Base-by-base conservation (phyloP, 2,888 invertebrate species). In the Hydroisotoma schaefferi region DNA sequence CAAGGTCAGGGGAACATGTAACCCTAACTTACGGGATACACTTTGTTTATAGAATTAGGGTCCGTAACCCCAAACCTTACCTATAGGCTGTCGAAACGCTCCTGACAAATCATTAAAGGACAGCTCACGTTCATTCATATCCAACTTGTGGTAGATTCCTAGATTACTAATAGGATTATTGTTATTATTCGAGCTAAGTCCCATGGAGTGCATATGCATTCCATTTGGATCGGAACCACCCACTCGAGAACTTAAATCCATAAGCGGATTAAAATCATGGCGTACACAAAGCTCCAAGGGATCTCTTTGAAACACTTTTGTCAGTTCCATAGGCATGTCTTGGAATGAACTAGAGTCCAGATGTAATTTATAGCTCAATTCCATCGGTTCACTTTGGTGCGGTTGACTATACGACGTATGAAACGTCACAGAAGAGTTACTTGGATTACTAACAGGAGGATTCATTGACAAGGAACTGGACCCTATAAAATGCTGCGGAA, bases 261-360 rank as follows among this genome's bases (percentile, higher is more conserved):
- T 68, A n/a, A 65, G 38, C 1, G 62, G 65, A 37, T 43, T 52
- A 26, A 53, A 53, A 6, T 53, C 53, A 4, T 55, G 46, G 4
- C 33, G 62, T 1, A 70, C 70, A 55, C 70, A 70, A 3, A 70
- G 53, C 29, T 70, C 68, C 26, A 70, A 51, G 8, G 70, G 70
- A 60, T 70, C 67, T 26, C 70, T 25, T 53, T 66, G 67, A 66
- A 71, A 46, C 10, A 70, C 71, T 61, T 69, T 70, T 1, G 71
- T 71, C 12, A 71, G 47, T 29, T 71, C 71, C 69, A 71, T 69
- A 2, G 71, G 71, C 68, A 71, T 68, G n/a, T 71, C 71, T 47
- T 71, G 71, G 43, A 68, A 68, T 10, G 55, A 61, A 43, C 51
- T 65, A 5, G 66, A 59, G 2, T 64, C 64, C 20, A 62, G 28